Percentiles rank a stretch among this genome's conserved stretches.
phyloP scores from a whole-genome alignment of 53 echinoderm and acorn worm genomes.

The Apostichopus leukothele region DNA sequence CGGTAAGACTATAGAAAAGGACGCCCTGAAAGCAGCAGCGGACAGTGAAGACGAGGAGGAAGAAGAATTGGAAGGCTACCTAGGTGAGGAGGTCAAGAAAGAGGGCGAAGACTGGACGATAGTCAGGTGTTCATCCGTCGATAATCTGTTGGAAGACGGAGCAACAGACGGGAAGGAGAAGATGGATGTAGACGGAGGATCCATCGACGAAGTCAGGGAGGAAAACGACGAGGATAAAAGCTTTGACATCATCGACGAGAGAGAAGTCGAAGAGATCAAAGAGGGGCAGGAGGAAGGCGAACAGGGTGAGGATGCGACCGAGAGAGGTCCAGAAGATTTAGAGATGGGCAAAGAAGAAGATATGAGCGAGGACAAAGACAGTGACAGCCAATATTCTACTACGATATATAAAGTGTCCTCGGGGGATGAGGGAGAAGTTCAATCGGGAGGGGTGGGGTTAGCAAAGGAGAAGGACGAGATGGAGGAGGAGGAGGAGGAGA shows the following conservation, averaged over 20 bases:
- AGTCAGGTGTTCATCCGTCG: conserved; percentile 22
- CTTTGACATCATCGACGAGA: conserved; percentile 43
- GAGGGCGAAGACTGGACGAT: conserved; percentile 20
- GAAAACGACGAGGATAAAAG: conserved; percentile 10
- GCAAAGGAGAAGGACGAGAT: not conserved
- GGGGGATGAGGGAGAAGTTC: not conserved
- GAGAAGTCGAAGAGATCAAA: not conserved
- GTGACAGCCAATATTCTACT: no score
- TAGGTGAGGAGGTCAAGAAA: conserved; percentile 15
- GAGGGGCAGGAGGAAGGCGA: not conserved
- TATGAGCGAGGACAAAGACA: not conserved
- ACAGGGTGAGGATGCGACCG: not conserved
- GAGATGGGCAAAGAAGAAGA: not conserved
- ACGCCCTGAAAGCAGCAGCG: conserved; percentile 35
- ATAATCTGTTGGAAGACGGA: not conserved
- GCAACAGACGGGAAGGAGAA: not conserved
- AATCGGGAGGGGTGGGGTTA: not conserved
- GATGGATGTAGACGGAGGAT: conserved; percentile 5
- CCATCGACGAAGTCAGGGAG: not conserved
- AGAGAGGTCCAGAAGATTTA: not conserved
- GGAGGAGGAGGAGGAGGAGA: not conserved
- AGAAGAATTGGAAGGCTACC: conserved; percentile 20
- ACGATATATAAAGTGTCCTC: not conserved
- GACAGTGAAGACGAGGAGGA: not conserved
- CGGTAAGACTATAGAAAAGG: conserved; percentile 15